Base-by-base conservation (phyloP, 2,888 invertebrate genomes). In the Hoplodrina ambigua region DNA sequence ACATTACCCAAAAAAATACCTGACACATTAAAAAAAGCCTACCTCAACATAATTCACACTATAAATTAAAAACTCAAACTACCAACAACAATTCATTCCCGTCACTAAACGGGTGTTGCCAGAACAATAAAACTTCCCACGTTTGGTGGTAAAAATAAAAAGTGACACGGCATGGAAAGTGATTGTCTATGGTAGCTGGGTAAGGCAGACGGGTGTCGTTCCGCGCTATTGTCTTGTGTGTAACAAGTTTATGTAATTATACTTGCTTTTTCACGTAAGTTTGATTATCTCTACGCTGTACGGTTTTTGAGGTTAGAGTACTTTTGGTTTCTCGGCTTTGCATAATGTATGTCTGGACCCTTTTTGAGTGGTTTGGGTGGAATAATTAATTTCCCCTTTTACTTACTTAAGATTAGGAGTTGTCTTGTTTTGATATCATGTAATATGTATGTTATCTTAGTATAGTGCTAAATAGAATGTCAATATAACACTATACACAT, bases 91-190 rank as follows among this genome's bases (percentile, higher is more conserved):
- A 75, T 79, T 67, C 69, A 76, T 74, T 83, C 85, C 80, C 84
- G 85, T 64, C 75, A 78, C 78, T 81, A 83, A 46, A 25, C n/a
- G 64, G 64, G 82, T 86, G 86, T 81, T 87, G 79, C 83, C 80
- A 81, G 69, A 79, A 87, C 86, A 88, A 86, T 80, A 72, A 72
- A 80, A 65, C n/a, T 86, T 88, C 88, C 84, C 88, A 88, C 88
- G 84, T 78, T 76, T 30, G 65, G 76, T 73, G 83, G 78, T 81
- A 83, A 85, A 87, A 82, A 81, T 86, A 84, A 81, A 83, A 83
- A 76, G 46, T 59, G 56, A 79, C 60, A 72, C 63, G 83, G 63
- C 84, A 82, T 84, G 84, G 88, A 88, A 88, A 88, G 88, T 88
- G 88, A 87, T 85, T 87, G 80, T 84, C 72, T 85, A 67, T 78